Evolutionary conservation across 2,113 vertebrate genomes (phyloP).

Genomic region (Nerophis ophidion): DNA sequence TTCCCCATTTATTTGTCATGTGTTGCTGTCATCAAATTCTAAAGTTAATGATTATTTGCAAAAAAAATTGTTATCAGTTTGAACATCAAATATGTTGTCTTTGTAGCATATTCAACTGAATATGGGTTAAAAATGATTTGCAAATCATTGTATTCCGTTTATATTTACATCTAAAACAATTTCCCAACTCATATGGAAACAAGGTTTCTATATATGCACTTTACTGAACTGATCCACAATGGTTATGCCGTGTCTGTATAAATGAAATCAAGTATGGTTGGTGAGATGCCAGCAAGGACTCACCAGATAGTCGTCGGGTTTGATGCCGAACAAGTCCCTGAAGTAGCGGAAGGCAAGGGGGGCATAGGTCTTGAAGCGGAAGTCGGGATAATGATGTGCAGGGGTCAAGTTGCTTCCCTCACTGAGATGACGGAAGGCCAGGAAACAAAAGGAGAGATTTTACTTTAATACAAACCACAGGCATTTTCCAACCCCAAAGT

Average conservation of each 20-base stretch:
- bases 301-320: constrained; percentile 98
- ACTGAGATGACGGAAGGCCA: constrained; percentile 53
- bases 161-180: no score
- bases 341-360: constrained; percentile 97
- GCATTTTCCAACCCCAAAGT: constrained; percentile 5
- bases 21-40: no score
- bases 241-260: not conserved
- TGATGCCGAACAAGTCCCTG: constrained; percentile 97
- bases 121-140: no score
- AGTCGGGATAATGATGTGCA: constrained; percentile 97
- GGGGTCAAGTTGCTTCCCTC: constrained; percentile 98
- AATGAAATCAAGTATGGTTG: not conserved
- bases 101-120: no score
- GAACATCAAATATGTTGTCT: no score
- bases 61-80: no score
- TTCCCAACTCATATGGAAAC: no score
- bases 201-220: no score
- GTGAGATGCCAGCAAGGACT: constrained; percentile 45
- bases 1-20: no score
- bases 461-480: not conserved
- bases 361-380: constrained; percentile 97
- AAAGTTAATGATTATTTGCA: no score
- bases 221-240: no score
- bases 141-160: no score
- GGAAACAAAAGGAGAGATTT: constrained; percentile 8